Conservation (phyloP, 2,888 invertebrate genomes). For the Eupithecia centaureata region DNA sequence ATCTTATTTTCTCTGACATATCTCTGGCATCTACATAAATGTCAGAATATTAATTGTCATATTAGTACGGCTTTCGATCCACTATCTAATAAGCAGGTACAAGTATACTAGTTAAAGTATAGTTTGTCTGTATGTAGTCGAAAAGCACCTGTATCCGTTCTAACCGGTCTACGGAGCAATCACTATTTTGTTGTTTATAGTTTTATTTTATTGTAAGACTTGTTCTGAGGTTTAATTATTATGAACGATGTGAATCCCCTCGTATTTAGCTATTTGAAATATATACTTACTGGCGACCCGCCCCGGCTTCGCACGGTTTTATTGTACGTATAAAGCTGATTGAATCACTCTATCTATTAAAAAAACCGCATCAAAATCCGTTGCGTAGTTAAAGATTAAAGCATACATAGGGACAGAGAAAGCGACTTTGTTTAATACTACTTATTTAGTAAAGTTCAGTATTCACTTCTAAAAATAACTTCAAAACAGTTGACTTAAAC, state of each 20-base stretch:
- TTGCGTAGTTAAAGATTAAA: too few species aligned
- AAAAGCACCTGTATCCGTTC: constrained; percentile 45
- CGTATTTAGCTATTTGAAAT: background rate
- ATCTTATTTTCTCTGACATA: background rate
- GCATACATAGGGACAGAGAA: too few species aligned
- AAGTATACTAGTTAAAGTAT: constrained; percentile 5
- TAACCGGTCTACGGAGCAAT: constrained; percentile 38
- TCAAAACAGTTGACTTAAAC: too few species aligned
- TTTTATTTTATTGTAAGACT: constrained; percentile 5
- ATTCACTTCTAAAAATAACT: too few species aligned
- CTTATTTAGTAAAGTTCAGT: too few species aligned
- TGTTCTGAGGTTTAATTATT: background rate
- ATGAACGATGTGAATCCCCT: background rate
- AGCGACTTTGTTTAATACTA: too few species aligned
- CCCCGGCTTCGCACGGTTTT: too few species aligned
- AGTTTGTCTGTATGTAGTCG: background rate
- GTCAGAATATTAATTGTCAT: constrained; percentile 19
- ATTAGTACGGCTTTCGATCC: constrained; percentile 9
- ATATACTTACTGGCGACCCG: too few species aligned
- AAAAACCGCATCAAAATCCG: too few species aligned
- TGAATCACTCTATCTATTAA: too few species aligned
- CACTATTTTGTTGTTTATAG: constrained; percentile 28
- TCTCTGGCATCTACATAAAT: background rate
- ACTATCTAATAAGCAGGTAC: constrained; percentile 17
- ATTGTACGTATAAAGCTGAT: too few species aligned